Evolutionary conservation across 2,113 vertebrate genomes (phyloP).

Genomic region (Gallinago jamesoni): DNA sequence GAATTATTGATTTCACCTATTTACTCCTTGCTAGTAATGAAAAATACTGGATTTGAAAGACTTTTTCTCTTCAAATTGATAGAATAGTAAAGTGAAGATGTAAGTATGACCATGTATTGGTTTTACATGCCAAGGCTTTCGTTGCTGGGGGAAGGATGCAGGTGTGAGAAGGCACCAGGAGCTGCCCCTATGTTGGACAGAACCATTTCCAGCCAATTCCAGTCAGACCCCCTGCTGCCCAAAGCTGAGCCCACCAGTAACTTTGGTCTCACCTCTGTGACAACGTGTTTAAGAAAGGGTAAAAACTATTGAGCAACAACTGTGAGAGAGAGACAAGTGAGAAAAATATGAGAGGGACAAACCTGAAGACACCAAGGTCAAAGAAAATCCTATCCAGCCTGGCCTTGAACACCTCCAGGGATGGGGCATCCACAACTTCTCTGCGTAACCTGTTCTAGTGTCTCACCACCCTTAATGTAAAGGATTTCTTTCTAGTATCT

Average conservation of each 20-base stretch:
- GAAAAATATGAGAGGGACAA: background rate
- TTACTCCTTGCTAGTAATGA: background rate
- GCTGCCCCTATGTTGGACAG: background rate
- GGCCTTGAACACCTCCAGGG: too few species aligned
- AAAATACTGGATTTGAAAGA: background rate
- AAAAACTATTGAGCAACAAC: background rate
- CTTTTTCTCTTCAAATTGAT: background rate
- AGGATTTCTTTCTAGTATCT: too few species aligned
- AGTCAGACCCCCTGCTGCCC: background rate
- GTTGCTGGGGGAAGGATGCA: fast-evolving
- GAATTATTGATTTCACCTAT: background rate
- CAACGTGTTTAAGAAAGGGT: background rate
- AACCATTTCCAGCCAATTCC: background rate
- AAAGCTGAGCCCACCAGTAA: background rate
- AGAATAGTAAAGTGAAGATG: background rate
- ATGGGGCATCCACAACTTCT: too few species aligned
- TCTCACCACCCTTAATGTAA: too few species aligned
- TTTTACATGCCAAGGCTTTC: background rate
- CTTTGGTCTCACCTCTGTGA: background rate
- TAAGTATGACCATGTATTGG: fast-evolving
- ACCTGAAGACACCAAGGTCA: fast-evolving
- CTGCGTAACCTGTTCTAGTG: too few species aligned
- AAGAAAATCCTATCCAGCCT: too few species aligned
- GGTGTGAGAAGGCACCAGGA: background rate
- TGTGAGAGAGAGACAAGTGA: background rate